Conservation (phyloP, 2,797 vertebrate genomes). For the Pteropus rufus region DNA sequence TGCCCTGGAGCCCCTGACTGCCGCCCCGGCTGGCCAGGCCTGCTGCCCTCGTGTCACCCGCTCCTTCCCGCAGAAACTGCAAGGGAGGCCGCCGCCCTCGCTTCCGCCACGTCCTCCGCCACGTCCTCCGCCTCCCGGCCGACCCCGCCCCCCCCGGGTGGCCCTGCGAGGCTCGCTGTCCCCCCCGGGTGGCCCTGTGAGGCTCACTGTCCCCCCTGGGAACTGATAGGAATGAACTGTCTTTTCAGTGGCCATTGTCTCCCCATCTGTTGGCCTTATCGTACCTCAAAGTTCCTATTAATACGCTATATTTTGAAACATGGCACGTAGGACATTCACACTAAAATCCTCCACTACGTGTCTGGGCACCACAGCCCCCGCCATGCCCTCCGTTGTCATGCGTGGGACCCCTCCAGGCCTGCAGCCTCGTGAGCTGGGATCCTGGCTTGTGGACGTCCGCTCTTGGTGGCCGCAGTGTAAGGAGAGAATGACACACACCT, state of each 20-base stretch:
- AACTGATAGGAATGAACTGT: background rate
- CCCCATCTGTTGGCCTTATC: background rate
- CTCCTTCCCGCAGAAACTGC: background rate
- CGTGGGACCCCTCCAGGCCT: fast-evolving
- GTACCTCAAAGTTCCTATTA: background rate
- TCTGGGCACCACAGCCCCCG: background rate
- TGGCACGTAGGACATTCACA: background rate
- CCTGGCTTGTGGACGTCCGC: background rate
- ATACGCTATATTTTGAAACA: background rate
- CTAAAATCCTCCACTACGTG: too few species aligned
- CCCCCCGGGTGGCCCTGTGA: too few species aligned
- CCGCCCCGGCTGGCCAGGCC: too few species aligned
- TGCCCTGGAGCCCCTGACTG: background rate
- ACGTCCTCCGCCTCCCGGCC: too few species aligned
- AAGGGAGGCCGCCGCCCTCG: fast-evolving
- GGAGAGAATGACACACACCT: background rate
- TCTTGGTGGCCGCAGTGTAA: too few species aligned
- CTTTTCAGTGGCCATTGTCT: background rate
- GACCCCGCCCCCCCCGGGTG: background rate
- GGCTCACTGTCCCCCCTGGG: too few species aligned
- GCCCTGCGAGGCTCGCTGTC: too few species aligned
- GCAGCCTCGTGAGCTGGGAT: background rate
- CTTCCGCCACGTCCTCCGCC: too few species aligned
- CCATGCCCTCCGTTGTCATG: background rate
- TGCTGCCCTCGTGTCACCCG: fast-evolving